A percentile compares a stretch with the other conserved stretches of the same genome.
Evolutionary conservation across 2,113 vertebrate genomes (phyloP).

Genomic region (Eurystomus gularis): DNA sequence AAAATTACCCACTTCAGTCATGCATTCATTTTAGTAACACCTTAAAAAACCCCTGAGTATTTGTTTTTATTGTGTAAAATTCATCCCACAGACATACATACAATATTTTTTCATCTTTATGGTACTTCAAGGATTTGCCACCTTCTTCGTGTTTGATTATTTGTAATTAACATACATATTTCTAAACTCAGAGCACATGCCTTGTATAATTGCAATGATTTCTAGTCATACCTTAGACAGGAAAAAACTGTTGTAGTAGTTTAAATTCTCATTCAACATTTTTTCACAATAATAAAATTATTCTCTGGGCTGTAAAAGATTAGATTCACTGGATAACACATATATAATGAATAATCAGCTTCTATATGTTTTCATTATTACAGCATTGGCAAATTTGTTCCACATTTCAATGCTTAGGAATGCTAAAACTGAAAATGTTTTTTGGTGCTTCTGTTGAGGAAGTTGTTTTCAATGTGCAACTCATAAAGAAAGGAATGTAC

Average conservation of each 20-base stretch:
- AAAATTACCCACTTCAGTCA: neutral
- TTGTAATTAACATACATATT: neutral
- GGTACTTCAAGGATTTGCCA: neutral
- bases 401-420: neutral
- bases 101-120: neutral
- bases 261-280: neutral
- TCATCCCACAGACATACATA: fast-evolving
- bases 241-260: neutral
- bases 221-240: neutral
- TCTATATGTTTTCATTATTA: neutral
- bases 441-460: neutral
- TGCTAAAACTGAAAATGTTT: neutral
- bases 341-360: neutral
- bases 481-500: neutral
- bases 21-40: fast-evolving
- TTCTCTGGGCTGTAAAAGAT: neutral
- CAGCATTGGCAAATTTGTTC: neutral
- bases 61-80: neutral
- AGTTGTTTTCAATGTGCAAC: neutral
- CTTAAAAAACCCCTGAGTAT: neutral
- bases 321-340: neutral
- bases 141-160: neutral
- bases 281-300: neutral
- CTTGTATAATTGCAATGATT: neutral
- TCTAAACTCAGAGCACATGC: neutral